phyloP scores from a whole-genome alignment of 2,113 vertebrate species.

The Ranitomeya variabilis region DNA sequence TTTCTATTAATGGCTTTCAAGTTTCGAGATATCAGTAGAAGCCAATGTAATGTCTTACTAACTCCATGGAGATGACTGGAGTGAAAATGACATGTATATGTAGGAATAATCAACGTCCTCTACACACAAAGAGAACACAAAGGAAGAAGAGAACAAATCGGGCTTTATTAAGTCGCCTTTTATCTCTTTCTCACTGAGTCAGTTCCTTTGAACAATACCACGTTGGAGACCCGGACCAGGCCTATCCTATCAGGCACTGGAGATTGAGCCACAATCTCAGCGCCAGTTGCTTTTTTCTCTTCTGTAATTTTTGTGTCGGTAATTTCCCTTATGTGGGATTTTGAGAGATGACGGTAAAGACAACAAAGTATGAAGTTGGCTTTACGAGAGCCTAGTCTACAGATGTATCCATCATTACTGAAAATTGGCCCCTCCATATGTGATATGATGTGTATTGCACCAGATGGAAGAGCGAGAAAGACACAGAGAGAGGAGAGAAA shows the following conservation, averaged over 20 bases:
- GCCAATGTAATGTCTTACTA: not conserved
- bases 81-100: conserved; percentile 37
- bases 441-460: conserved; percentile 23
- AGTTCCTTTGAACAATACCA: conserved; percentile 27
- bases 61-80: conserved; percentile 31
- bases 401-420: conserved; percentile 45
- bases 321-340: not conserved
- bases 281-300: not conserved
- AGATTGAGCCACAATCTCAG: not conserved
- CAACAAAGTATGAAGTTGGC: not conserved
- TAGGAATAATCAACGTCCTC: not conserved
- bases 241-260: not conserved
- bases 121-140: conserved; percentile 28
- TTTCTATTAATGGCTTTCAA: not conserved
- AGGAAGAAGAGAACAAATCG: conserved; percentile 15
- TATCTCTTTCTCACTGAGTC: conserved; percentile 34
- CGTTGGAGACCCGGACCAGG: not conserved
- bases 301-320: not conserved
- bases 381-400: conserved; percentile 7
- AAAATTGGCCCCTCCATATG: conserved; percentile 37
- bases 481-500: not conserved
- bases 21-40: not conserved
- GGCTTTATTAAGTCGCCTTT: conserved; percentile 19
- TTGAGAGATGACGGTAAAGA: not conserved
- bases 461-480: conserved; percentile 20